Base-by-base conservation (phyloP, 2,113 vertebrate genomes). In the Garra rufa region DNA sequence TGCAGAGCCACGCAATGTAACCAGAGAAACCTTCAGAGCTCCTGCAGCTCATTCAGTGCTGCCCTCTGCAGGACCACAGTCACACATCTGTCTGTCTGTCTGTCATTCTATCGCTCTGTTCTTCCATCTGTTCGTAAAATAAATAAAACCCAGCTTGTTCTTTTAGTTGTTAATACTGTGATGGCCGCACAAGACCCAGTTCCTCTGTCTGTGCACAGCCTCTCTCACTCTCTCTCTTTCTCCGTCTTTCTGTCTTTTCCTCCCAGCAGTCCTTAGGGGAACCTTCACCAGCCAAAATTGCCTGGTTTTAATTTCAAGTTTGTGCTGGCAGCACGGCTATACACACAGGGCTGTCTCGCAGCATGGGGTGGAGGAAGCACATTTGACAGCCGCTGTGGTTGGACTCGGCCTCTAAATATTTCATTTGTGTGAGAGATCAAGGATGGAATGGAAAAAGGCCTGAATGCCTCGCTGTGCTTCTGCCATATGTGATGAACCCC, bases 121-220 rank as follows among this genome's bases (percentile, higher is more conserved):
- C n/a, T 4, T 26, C 57, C 4, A 4, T 15, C 24, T 8, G 2
- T 63, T 11, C 1, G 2, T 63, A 46, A 21, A 44, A 21, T 70
- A 9, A 26, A 28, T 63, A 63, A 63, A 28, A 26, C 5, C 0
- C 5, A 61, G 7, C 15, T 50, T 17, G 48, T 73, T 46, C n/a
- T 24, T 50, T 30, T 46, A 30, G 90, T 91, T 92, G 92, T 90
- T 84, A 91, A 65, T 65, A 65, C 8, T 90, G 63, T 44, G 43
- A 46, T 75, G 85, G 85, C 88, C 69, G 85, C 82, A 81, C 82
- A 83, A 91, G 89, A 85, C 85, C 88, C 79, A 90, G 81, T 92
- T 91, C 82, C 81, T 88, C 79, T 81, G 67, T 70, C 88, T 85
- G 90, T 83, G 87, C 82, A 46, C 89, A 85, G 63, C 85, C 30